These are phyloP conservation scores for Stenotaenia linearis DNA, from an alignment of 2,888 invertebrate species.

Conservation along the genomic window DNA sequence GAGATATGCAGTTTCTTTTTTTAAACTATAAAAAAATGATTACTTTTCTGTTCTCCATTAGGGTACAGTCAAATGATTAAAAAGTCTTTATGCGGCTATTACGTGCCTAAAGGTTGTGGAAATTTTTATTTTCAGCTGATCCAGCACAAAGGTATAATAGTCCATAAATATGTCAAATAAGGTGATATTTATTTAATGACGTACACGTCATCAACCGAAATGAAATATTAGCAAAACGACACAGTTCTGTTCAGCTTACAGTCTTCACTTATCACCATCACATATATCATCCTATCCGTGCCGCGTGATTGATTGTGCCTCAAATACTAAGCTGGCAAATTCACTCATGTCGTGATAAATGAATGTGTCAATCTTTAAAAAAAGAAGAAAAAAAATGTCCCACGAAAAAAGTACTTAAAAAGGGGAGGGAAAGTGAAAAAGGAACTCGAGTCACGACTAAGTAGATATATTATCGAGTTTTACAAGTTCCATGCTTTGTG, in stretches of 20 bases:
- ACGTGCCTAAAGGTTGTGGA: background rate
- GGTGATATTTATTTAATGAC: constrained; percentile 16
- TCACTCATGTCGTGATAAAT: constrained; percentile 23
- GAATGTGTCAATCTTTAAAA: constrained; percentile 24
- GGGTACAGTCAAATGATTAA: background rate
- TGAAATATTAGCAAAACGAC: constrained; percentile 21
- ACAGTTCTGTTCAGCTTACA: constrained; percentile 23
- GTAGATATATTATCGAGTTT: too few species aligned
- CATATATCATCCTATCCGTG: constrained; percentile 21
- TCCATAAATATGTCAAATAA: constrained; percentile 5
- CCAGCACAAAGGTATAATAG: background rate
- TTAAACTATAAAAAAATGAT: too few species aligned
- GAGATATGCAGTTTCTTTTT: too few species aligned
- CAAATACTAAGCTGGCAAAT: constrained; percentile 26
- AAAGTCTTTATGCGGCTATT: background rate
- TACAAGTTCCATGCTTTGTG: too few species aligned
- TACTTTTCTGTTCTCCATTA: background rate
- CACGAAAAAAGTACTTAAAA: background rate
- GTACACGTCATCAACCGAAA: constrained; percentile 12
- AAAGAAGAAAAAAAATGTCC: background rate
- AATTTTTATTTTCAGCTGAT: constrained; percentile 8
- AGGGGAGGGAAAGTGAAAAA: background rate
- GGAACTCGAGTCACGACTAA: background rate
- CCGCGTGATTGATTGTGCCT: constrained; percentile 24
- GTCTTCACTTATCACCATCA: constrained; percentile 26